Percentiles rank a stretch among this genome's conserved stretches.
Evolutionary conservation across 2,797 vertebrate species (phyloP).

Genomic region (Falco berigora): DNA sequence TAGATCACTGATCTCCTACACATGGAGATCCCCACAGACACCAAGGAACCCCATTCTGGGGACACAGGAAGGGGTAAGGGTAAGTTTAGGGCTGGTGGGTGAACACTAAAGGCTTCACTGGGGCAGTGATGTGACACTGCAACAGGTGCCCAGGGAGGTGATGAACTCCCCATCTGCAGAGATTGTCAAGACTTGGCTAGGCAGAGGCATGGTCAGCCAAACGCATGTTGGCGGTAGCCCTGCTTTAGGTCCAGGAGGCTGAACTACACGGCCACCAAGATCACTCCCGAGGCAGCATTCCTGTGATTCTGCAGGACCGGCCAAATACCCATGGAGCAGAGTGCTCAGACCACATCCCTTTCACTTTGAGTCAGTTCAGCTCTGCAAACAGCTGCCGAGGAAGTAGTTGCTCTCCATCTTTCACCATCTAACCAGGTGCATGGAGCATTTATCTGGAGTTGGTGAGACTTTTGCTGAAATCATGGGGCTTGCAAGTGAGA

Average conservation of each 20-base stretch:
- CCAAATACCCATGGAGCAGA: background rate
- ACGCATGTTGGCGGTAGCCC: background rate
- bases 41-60: background rate
- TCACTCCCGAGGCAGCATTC: background rate
- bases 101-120: background rate
- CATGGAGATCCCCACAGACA: background rate
- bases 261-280: background rate
- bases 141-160: background rate
- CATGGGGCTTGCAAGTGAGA: background rate
- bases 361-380: background rate
- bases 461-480: background rate
- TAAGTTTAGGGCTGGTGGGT: background rate
- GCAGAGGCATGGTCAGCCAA: background rate
- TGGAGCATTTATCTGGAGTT: background rate
- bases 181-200: background rate
- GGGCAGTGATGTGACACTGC: background rate
- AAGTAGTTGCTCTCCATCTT: background rate
- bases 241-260: background rate
- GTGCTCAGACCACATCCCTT: background rate
- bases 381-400: background rate
- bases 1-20: background rate
- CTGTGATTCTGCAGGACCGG: background rate
- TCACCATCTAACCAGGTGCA: background rate
- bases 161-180: background rate
- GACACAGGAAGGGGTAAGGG: background rate